A percentile compares a stretch with the other conserved stretches of the same genome.
These are phyloP conservation scores for Poeciliopsis occidentalis DNA, from an alignment of 2,113 vertebrate species.

Conservation along the genomic window DNA sequence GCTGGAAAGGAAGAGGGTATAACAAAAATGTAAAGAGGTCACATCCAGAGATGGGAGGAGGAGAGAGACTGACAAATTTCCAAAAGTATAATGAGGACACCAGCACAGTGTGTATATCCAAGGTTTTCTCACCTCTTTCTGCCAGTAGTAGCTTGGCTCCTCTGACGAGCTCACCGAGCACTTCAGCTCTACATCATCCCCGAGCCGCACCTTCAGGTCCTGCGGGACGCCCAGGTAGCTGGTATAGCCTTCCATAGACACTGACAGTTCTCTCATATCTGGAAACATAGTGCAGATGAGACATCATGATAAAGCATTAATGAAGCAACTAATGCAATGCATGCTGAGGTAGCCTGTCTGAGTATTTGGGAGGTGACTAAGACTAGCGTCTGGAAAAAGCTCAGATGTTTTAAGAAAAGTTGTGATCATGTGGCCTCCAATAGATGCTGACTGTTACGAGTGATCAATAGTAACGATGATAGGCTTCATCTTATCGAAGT, in stretches of 20 bases:
- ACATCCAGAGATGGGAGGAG: not conserved
- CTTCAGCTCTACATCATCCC: constrained; percentile 73
- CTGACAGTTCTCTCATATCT: constrained; percentile 69
- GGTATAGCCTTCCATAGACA: constrained; percentile 51
- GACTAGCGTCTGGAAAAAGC: constrained; percentile 34
- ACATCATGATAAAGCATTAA: constrained; percentile 32
- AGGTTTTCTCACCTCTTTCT: constrained; percentile 72
- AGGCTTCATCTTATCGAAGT: constrained; percentile 64
- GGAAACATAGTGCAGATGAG: not conserved
- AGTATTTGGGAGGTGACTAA: constrained; percentile 19
- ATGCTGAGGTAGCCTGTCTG: not conserved
- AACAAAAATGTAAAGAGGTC: constrained; percentile 22
- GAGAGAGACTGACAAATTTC: constrained; percentile 32
- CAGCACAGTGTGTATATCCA: not conserved
- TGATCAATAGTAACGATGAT: constrained; percentile 76
- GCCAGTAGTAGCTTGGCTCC: constrained; percentile 72
- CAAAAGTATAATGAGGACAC: constrained; percentile 33
- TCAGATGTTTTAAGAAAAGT: constrained; percentile 25
- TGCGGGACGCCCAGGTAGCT: constrained; percentile 53
- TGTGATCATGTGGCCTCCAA: constrained; percentile 34
- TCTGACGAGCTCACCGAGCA: constrained; percentile 76
- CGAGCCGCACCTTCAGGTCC: constrained; percentile 65
- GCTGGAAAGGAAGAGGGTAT: constrained; percentile 13
- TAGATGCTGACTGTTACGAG: constrained; percentile 27
- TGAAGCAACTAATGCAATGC: constrained; percentile 18